A percentile compares a stretch with the other conserved stretches of the same genome.
Evolutionary conservation across 2,113 vertebrate species (phyloP).

Genomic region (Butastur rufipennis): DNA sequence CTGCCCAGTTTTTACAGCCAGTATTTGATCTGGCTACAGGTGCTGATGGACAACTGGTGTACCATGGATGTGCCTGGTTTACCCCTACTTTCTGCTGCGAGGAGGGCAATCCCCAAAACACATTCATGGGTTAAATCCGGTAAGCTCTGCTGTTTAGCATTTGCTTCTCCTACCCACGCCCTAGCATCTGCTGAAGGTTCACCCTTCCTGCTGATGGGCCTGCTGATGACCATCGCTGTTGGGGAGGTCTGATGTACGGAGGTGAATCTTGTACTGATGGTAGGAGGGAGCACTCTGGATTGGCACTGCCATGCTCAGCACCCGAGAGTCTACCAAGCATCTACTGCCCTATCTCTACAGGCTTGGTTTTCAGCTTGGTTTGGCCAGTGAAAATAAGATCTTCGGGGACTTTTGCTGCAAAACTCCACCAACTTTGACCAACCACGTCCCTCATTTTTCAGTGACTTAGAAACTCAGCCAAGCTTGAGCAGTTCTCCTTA

Average conservation of each 20-base stretch:
- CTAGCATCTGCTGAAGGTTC: background rate
- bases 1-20: background rate
- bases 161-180: background rate
- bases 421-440: background rate
- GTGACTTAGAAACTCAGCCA: background rate
- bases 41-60: background rate
- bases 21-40: fast-evolving
- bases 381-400: background rate
- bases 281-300: background rate
- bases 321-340: background rate
- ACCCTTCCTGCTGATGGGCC: background rate
- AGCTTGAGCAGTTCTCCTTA: background rate
- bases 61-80: background rate
- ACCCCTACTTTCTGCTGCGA: background rate
- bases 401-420: background rate
- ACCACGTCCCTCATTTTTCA: background rate
- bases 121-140: background rate
- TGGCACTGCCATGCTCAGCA: background rate
- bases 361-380: background rate
- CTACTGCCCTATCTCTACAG: background rate
- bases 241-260: background rate
- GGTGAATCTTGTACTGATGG: background rate
- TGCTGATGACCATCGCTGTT: fast-evolving
- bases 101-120: background rate
- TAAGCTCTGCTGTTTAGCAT: background rate